A percentile compares a stretch with the other conserved stretches of the same genome.
phyloP scores from a whole-genome alignment of 1,140 invertebrate genomes.

The Branchinecta lindahli region DNA sequence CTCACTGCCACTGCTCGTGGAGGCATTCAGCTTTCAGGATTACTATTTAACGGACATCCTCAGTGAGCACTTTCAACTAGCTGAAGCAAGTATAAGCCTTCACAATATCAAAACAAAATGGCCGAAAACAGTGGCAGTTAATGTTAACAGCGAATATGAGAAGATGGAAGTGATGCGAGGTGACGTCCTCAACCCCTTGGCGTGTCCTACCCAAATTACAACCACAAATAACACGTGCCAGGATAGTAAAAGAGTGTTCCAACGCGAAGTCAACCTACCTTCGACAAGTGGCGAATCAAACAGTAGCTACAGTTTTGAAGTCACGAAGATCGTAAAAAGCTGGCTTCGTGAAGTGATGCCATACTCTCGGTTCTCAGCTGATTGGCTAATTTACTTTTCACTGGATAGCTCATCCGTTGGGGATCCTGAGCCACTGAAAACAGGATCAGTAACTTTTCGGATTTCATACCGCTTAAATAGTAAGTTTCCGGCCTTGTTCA shows the following conservation, averaged over 20 bases:
- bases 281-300: background rate
- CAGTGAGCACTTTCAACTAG: constrained; percentile 3
- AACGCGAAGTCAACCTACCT: background rate
- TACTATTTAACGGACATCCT: background rate
- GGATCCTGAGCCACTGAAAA: background rate
- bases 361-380: background rate
- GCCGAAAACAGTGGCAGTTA: background rate
- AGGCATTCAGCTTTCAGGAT: background rate
- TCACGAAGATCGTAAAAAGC: background rate
- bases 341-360: background rate
- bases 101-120: background rate
- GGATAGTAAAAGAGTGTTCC: background rate
- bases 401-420: background rate
- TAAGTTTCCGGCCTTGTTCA: background rate
- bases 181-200: background rate
- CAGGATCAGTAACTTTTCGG: background rate
- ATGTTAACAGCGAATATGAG: background rate
- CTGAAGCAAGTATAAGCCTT: background rate
- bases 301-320: background rate
- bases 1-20: background rate
- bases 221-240: background rate
- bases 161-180: background rate
- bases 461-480: background rate
- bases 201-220: background rate
- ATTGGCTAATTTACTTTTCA: background rate